Evolutionary conservation across 2,797 vertebrate genomes (phyloP), one percentile per base, ranked within the genome.

Genomic region (Sebastes minor): DNA sequence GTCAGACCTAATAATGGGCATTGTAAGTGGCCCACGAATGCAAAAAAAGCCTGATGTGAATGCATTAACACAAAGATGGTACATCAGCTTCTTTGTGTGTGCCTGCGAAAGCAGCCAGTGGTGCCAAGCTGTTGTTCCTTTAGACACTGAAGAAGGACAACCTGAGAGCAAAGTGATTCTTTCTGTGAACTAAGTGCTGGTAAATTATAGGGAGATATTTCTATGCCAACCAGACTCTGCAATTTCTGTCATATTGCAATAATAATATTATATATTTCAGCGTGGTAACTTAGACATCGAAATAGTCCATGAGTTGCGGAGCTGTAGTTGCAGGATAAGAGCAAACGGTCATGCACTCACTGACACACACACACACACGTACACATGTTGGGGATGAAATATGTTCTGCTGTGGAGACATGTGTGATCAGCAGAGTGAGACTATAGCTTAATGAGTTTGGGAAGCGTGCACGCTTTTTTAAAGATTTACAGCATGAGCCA

Each of bases 1-100:
- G 94, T 94, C 94, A 89, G 87, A 87, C 70, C 76, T 89, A 90
- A 93, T 95, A 93, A 95, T 90, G 86, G 89, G 28, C 75, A 76
- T 77, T 85, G 83, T 91, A 91, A 94, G 84, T 62, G 53, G 78
- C 42, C 53, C 74, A 28, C 5, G 35, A 79, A 87, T 89, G 86
- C 88, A 88, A 88, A 83, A 23, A 62, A 79, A 74, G 70, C 57
- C 83, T 55, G 69, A 88, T 80, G 52, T 66, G 78, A 91, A 89
- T 78, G 70, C 74, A 86, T 91, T 86, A 79, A 78, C 82, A 78
- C 80, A 81, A 86, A 86, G 55, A 81, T 63, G 63, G 80, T 71
- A 27, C 25, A 82, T 80, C 90, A 76, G 68, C 70, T 81, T 77
- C n/a, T 87, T 86, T 81, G 62, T 78, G 20, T 69, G 56, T 9